Base-by-base conservation (phyloP, 2,888 invertebrate genomes). In the Cephonodes hylas region DNA sequence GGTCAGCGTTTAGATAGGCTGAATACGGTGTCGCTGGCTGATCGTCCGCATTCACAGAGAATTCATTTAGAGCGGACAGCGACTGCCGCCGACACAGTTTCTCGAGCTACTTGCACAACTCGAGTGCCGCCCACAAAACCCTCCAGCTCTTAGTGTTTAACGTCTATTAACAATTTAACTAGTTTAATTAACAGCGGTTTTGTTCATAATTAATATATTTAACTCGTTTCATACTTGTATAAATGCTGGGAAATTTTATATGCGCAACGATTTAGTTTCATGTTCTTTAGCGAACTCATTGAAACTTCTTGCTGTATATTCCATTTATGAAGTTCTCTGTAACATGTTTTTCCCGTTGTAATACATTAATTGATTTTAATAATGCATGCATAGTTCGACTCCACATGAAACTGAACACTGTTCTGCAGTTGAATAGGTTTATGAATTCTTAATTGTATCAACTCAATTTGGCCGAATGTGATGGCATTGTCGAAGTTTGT, bases 141-240 rank as follows among this genome's bases (percentile, higher is more conserved):
- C 18, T 53, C 42, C 46, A 7, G 48, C 53, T 53, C 18, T 31
- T 53, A 31, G 18, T 53, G 31, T 48, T 48, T 48, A 15, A 48
- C 31, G 53, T 31, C 10, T 53, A 53, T 53, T 46, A 53, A 53
- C 53, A 53, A 18, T 31, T 31, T 53, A 53, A 53, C 53, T 31
- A 27, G 18, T 31, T 53, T 53, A 27, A 53, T 53, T 53, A 53
- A 31, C 27, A 53, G 6, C 2, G 27, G 1, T 8, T 38, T 38
- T 38, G 31, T 20, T 8, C 53, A 8, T 31, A 53, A 31, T 53
- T 53, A 13, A 27, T 27, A 18, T 25, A n/a, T 27, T 27, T 7
- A 8, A 31, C 8, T 20, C 18, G 53, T 53, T 27, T 8, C 10
- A 18, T 31, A 18, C n/a, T n/a, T n/a, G 18, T 45, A 13, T 8